Evolutionary conservation across 2,888 invertebrate genomes (phyloP).

Genomic region (Ypsolopha scabrella): DNA sequence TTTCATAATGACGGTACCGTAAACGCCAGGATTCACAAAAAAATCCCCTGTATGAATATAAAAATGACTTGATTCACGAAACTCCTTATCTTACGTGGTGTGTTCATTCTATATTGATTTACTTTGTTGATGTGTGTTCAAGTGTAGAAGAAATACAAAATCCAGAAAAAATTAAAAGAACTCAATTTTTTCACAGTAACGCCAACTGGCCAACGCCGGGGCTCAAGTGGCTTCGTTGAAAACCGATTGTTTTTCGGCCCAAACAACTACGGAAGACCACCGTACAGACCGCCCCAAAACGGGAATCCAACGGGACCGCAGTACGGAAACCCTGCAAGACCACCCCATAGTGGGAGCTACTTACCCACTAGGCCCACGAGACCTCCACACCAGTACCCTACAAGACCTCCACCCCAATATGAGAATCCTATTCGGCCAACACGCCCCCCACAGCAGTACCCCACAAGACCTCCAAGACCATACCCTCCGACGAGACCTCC

Average conservation of each 20-base stretch:
- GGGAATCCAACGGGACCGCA: not conserved
- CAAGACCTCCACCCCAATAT: not conserved
- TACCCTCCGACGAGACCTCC: slow-evolving; percentile 25
- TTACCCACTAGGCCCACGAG: not conserved
- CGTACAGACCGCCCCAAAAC: not conserved
- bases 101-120: not conserved
- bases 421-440: too few relatives aligned
- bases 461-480: not conserved
- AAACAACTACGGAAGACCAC: not conserved
- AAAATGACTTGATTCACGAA: too few relatives aligned
- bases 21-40: too few relatives aligned
- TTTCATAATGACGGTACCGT: too few relatives aligned
- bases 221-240: not conserved
- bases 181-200: slow-evolving; percentile 24
- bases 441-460: not conserved
- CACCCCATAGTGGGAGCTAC: not conserved
- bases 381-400: not conserved
- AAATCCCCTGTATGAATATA: too few relatives aligned
- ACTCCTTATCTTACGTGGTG: too few relatives aligned
- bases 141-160: not conserved
- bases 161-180: not conserved
- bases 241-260: slow-evolving; percentile 16
- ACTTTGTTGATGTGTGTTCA: too few relatives aligned
- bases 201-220: slow-evolving; percentile 10
- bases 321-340: not conserved